These are phyloP conservation scores for Pinna nobilis DNA, from an alignment of 1,140 invertebrate genomes.

Conservation along the genomic window DNA sequence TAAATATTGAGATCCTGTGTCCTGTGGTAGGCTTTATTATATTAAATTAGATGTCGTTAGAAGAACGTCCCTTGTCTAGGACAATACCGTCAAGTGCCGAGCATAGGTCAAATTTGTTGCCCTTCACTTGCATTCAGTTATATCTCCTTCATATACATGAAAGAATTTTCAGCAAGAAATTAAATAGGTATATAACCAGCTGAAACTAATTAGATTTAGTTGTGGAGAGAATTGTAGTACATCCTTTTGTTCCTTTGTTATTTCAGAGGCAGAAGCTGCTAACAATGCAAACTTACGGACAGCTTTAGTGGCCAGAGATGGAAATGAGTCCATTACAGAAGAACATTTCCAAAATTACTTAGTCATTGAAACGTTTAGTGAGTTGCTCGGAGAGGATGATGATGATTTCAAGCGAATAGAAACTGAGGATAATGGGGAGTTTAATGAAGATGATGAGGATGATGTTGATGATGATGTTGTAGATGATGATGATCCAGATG, in stretches of 20 bases:
- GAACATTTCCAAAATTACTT: conserved; percentile 79
- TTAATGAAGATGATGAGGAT: conserved; percentile 51
- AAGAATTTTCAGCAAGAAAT: too few species aligned
- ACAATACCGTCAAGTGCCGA: too few species aligned
- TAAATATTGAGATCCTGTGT: too few species aligned
- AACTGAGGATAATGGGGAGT: conserved; percentile 45
- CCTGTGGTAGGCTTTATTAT: too few species aligned
- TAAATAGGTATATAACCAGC: too few species aligned
- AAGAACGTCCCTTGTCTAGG: too few species aligned
- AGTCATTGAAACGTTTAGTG: conserved; percentile 78
- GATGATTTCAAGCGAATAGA: conserved; percentile 55
- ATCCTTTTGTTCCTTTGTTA: not conserved
- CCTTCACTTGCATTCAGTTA: too few species aligned
- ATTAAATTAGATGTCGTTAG: too few species aligned
- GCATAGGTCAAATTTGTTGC: too few species aligned
- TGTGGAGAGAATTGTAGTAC: too few species aligned
- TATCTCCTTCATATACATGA: too few species aligned
- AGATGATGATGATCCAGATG: conserved; percentile 48
- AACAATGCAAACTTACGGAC: conserved; percentile 82
- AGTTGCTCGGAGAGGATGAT: conserved; percentile 69
- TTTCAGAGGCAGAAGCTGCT: conserved; percentile 87
- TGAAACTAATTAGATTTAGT: too few species aligned
- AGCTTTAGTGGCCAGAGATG: conserved; percentile 84
- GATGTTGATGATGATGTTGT: conserved; percentile 43
- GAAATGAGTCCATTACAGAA: conserved; percentile 82